Evolutionary conservation across 2,113 vertebrate genomes (phyloP).

Genomic region (Malurus alboscapulatus): DNA sequence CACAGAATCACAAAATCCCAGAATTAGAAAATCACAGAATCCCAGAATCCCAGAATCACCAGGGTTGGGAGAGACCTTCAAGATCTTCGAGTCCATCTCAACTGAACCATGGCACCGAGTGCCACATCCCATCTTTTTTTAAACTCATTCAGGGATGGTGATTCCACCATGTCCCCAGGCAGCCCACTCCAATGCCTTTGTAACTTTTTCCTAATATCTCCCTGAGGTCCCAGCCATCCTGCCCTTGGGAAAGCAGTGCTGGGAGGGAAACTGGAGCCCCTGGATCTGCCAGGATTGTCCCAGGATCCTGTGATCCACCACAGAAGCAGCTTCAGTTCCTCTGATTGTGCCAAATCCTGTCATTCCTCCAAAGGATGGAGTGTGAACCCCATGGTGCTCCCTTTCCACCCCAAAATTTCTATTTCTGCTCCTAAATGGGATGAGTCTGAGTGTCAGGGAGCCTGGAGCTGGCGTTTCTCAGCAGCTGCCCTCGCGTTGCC

Average conservation of each 20-base stretch:
- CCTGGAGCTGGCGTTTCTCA: neutral
- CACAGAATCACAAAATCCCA: no score
- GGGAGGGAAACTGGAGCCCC: neutral
- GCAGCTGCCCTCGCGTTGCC: neutral
- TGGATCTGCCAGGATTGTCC: neutral
- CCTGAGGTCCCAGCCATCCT: neutral
- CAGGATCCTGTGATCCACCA: neutral
- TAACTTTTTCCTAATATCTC: neutral
- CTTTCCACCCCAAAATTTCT: neutral
- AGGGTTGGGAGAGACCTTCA: no score
- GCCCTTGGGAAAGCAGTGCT: neutral
- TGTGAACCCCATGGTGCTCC: rapidly evolving
- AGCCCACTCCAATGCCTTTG: no score
- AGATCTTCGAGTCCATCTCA: no score
- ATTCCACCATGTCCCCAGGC: no score
- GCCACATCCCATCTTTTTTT: no score
- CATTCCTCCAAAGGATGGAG: neutral
- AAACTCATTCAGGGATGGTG: no score
- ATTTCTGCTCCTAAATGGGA: neutral
- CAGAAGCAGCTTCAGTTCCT: neutral
- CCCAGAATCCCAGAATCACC: no score
- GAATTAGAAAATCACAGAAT: no score
- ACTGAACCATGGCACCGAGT: no score
- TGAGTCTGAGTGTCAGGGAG: neutral
- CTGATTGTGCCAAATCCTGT: rapidly evolving